Conservation (phyloP, 1,140 invertebrate species). For the Trichonephila clavipes region DNA sequence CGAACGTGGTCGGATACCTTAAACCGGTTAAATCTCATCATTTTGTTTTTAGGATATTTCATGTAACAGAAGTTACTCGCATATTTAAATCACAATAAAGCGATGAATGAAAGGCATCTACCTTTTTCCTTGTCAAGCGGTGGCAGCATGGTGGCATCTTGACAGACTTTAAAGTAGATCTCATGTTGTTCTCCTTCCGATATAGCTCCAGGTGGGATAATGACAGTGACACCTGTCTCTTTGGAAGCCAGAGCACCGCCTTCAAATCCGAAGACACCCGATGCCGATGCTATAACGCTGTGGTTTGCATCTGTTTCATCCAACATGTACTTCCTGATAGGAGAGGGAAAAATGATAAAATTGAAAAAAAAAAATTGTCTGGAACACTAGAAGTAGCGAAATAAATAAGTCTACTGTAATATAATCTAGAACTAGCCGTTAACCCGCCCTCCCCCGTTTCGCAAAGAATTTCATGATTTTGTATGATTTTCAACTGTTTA, state of each 20-base stretch:
- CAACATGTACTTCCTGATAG: neutral
- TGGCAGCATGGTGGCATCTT: constrained; percentile 86
- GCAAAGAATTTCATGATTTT: too few species aligned
- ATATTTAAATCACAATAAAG: too few species aligned
- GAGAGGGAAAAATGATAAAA: neutral
- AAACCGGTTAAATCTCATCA: too few species aligned
- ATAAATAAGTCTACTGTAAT: too few species aligned
- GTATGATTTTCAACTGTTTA: too few species aligned
- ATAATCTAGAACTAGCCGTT: too few species aligned
- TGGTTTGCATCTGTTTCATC: constrained; percentile 70
- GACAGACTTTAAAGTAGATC: constrained; percentile 95
- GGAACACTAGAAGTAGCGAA: neutral
- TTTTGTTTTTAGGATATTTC: too few species aligned
- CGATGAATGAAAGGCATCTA: constrained; percentile 78
- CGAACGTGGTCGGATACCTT: too few species aligned
- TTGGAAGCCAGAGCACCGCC: constrained; percentile 91
- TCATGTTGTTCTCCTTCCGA: constrained; percentile 90
- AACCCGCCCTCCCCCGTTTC: too few species aligned
- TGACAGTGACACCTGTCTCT: constrained; percentile 93
- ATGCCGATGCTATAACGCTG: constrained; percentile 83
- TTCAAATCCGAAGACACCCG: constrained; percentile 88
- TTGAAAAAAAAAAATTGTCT: neutral
- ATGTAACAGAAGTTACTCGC: too few species aligned
- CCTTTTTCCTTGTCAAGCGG: constrained; percentile 93
- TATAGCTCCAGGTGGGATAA: constrained; percentile 91